Evolutionary conservation across 2,797 vertebrate species (phyloP).

Genomic region (Hippoglossus hippoglossus): DNA sequence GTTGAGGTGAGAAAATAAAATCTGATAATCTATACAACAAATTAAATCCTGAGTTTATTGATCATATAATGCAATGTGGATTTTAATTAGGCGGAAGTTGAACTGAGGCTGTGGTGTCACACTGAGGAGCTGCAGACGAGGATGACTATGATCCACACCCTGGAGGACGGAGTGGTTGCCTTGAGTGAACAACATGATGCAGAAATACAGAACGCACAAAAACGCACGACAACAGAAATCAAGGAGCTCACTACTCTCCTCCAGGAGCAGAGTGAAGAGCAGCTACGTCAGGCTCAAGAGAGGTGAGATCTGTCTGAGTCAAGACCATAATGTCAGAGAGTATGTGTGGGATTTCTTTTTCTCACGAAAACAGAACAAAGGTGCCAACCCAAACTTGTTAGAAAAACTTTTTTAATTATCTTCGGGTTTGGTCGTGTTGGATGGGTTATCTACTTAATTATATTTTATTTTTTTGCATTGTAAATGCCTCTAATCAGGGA

Average conservation of each 20-base stretch:
- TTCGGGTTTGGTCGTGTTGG: too few relatives aligned
- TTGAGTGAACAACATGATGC: conserved; percentile 78
- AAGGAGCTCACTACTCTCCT: conserved; percentile 71
- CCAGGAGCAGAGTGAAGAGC: conserved; percentile 80
- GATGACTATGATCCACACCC: conserved; percentile 67
- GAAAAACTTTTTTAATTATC: too few relatives aligned
- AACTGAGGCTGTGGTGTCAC: conserved; percentile 78
- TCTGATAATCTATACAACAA: neutral
- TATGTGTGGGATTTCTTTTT: too few relatives aligned
- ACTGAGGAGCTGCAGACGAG: conserved; percentile 80
- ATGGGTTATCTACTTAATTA: too few relatives aligned
- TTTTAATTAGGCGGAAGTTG: conserved; percentile 75
- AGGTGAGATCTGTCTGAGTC: conserved; percentile 77
- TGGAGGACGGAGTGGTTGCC: conserved; percentile 79
- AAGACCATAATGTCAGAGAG: neutral
- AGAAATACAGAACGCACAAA: conserved; percentile 71
- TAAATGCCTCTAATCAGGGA: too few relatives aligned
- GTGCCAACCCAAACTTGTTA: too few relatives aligned
- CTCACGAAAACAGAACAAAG: too few relatives aligned
- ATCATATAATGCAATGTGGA: neutral
- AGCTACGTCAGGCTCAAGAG: conserved; percentile 78
- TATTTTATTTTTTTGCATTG: too few relatives aligned
- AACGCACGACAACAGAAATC: conserved; percentile 76
- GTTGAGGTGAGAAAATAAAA: conserved; percentile 73
- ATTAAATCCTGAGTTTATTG: neutral